Percentiles rank a stretch among this genome's conserved stretches.
phyloP scores from a whole-genome alignment of 2,113 vertebrate genomes.

The Guaruba guarouba region DNA sequence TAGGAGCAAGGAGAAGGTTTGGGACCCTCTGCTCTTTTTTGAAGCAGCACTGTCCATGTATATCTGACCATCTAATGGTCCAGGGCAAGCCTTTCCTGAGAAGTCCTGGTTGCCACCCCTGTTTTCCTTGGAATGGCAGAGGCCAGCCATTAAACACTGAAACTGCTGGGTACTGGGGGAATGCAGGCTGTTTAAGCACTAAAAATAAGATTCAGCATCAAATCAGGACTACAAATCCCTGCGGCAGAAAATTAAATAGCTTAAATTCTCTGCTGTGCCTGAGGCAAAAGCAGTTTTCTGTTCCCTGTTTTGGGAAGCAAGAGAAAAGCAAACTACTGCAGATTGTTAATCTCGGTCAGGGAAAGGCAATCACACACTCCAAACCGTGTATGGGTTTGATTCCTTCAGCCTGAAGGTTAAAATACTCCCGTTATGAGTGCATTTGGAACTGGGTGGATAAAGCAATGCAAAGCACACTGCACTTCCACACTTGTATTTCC shows the following conservation, averaged over 20 bases:
- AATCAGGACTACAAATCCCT: not conserved
- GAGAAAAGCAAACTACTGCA: not conserved
- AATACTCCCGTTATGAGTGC: not conserved
- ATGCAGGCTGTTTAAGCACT: not conserved
- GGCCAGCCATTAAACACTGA: not conserved
- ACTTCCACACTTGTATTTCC: not conserved
- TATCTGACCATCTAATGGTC: not conserved
- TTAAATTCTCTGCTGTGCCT: not conserved
- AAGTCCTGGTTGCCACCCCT: not conserved
- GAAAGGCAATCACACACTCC: not conserved
- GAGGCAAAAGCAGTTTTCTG: not conserved
- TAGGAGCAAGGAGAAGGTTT: not conserved
- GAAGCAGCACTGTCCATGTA: not conserved
- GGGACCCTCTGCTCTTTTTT: not conserved
- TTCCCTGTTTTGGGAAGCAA: not conserved
- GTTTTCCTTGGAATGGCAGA: not conserved
- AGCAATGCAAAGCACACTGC: not conserved
- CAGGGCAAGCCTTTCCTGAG: not conserved
- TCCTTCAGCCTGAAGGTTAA: not conserved
- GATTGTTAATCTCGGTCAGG: not conserved
- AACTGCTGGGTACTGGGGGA: not conserved
- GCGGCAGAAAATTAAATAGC: not conserved
- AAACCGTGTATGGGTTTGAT: not conserved
- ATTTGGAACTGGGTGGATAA: not conserved
- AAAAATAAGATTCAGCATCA: not conserved